Conservation (phyloP, 2,888 invertebrate genomes). For the Tetramorium bicarinatum region DNA sequence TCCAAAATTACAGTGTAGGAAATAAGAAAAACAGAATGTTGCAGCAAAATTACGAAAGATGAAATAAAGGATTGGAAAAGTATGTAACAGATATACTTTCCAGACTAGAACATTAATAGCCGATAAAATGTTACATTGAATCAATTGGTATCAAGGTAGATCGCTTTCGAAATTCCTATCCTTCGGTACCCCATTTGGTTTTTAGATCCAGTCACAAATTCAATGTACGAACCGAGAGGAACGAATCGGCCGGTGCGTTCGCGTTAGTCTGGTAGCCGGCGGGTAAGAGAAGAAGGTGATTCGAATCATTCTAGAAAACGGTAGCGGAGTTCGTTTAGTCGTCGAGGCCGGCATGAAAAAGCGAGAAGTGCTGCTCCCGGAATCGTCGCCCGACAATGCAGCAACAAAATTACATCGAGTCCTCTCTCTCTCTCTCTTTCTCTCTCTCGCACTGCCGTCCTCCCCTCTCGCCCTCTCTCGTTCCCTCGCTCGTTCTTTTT, state of each 20-base stretch:
- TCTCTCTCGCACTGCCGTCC: background rate
- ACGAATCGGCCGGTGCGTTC: constrained; percentile 49
- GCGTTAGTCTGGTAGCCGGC: constrained; percentile 52
- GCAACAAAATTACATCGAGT: constrained; percentile 71
- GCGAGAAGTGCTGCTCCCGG: constrained; percentile 53
- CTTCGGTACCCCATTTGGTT: background rate
- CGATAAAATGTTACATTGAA: background rate
- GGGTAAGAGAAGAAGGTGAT: constrained; percentile 61
- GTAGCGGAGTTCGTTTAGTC: constrained; percentile 70
- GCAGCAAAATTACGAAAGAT: background rate
- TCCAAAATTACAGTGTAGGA: too few relatives aligned
- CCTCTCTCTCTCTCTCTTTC: constrained; percentile 9
- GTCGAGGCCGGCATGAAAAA: constrained; percentile 52
- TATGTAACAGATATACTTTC: background rate
- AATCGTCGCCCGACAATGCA: constrained; percentile 68
- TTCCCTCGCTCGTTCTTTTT: constrained; percentile 21
- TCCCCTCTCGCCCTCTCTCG: background rate
- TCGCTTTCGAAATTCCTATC: background rate
- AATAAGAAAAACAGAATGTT: background rate
- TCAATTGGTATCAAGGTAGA: background rate
- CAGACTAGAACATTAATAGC: background rate
- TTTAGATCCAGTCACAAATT: constrained; percentile 39
- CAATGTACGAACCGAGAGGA: constrained; percentile 25
- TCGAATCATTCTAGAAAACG: constrained; percentile 69
- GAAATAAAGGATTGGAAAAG: background rate